phyloP scores from a whole-genome alignment of 1,140 invertebrate genomes.

The Agrilus planipennis region DNA sequence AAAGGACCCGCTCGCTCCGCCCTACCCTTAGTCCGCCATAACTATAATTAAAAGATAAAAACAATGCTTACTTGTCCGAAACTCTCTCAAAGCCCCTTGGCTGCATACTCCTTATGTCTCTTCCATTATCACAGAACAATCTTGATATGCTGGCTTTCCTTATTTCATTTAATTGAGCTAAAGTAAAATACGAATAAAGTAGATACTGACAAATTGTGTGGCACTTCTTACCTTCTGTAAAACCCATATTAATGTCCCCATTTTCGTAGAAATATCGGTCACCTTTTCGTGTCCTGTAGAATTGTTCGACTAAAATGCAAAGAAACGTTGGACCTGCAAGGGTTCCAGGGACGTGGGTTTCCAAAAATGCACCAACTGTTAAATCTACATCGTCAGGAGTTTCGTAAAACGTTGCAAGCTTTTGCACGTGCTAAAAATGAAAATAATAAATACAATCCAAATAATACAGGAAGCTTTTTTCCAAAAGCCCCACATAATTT shows the following conservation, averaged over 20 bases:
- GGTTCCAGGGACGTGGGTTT: constrained; percentile 61
- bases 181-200: constrained; percentile 8
- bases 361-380: constrained; percentile 73
- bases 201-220: constrained; percentile 2
- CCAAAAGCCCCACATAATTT: too few species aligned
- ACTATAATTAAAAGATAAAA: too few species aligned
- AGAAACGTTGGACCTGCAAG: constrained; percentile 83
- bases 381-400: constrained; percentile 78
- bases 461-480: too few species aligned
- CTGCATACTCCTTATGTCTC: constrained; percentile 64
- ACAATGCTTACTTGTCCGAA: constrained; percentile 41
- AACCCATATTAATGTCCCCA: constrained; percentile 45
- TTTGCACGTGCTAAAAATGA: constrained; percentile 47
- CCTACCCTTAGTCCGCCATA: too few species aligned
- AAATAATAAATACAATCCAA: constrained; percentile 4
- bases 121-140: constrained; percentile 79
- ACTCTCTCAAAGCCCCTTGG: constrained; percentile 47
- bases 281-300: constrained; percentile 68
- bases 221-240: constrained; percentile 53
- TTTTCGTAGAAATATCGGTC: constrained; percentile 80
- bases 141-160: constrained; percentile 69
- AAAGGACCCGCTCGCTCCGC: too few species aligned
- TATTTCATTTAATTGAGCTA: constrained; percentile 49
- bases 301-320: constrained; percentile 82
- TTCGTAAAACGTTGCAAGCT: constrained; percentile 51